These are phyloP conservation scores for Papilio polytes DNA, from an alignment of 1,140 invertebrate species.

Conservation along the genomic window DNA sequence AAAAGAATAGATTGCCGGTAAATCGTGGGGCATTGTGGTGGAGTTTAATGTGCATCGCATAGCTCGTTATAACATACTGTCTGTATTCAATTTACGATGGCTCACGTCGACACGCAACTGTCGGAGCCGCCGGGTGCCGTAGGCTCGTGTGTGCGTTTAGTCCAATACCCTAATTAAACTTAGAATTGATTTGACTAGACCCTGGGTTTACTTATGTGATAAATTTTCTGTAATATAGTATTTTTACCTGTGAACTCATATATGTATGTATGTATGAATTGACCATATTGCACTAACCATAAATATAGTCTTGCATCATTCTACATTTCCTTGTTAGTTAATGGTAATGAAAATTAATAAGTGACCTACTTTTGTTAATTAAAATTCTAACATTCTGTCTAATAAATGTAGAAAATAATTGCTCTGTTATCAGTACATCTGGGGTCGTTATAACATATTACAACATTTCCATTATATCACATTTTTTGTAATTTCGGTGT, in stretches of 20 bases:
- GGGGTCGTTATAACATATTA: constrained; percentile 23
- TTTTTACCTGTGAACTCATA: not conserved
- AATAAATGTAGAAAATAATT: constrained; percentile 64
- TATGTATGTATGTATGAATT: no score
- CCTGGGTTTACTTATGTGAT: not conserved
- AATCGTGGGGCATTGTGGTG: constrained; percentile 77
- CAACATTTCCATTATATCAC: constrained; percentile 76
- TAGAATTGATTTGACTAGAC: constrained; percentile 11
- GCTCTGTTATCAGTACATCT: constrained; percentile 47
- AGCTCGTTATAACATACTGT: constrained; percentile 67
- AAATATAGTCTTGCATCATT: not conserved
- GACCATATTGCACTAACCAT: no score
- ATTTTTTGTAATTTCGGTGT: constrained; percentile 79
- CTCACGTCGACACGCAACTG: constrained; percentile 72
- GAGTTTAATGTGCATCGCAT: constrained; percentile 74
- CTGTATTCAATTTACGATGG: constrained; percentile 75
- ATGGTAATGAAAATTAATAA: not conserved
- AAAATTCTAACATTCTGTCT: not conserved
- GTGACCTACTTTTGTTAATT: not conserved
- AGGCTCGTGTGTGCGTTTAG: constrained; percentile 63
- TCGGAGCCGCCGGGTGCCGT: constrained; percentile 58
- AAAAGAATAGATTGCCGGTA: constrained; percentile 82
- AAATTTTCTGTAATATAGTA: not conserved
- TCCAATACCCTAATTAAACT: constrained; percentile 64
- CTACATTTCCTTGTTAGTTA: not conserved